These are phyloP conservation scores for Melanocharis versteri DNA, from an alignment of 2,113 vertebrate genomes.

Conservation along the genomic window DNA sequence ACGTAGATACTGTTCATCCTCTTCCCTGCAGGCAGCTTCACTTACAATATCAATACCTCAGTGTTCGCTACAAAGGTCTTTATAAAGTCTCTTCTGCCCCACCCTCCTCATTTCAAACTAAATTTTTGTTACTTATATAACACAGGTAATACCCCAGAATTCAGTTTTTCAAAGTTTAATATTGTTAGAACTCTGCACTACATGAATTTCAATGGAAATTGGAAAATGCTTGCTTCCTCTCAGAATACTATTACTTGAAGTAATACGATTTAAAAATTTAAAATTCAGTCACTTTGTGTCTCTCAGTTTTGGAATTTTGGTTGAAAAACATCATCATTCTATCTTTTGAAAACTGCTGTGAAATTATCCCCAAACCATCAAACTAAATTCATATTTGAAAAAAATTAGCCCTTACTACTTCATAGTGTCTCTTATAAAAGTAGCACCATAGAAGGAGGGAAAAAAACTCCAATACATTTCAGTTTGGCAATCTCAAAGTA, in stretches of 20 bases:
- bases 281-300: background rate
- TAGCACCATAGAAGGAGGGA: accelerated
- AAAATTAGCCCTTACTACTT: background rate
- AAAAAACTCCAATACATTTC: background rate
- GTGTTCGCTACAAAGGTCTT: background rate
- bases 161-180: background rate
- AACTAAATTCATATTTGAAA: background rate
- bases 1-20: background rate
- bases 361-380: background rate
- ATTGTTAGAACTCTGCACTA: background rate
- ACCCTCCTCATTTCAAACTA: background rate
- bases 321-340: background rate
- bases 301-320: background rate
- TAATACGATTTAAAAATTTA: background rate
- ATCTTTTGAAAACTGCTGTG: background rate
- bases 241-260: background rate
- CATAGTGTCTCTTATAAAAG: background rate
- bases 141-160: background rate
- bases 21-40: background rate
- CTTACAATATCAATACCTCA: background rate
- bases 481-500: background rate
- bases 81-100: background rate
- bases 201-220: background rate
- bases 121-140: background rate
- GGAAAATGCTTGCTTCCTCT: background rate